Conservation (phyloP, 2,113 vertebrate genomes). For the Tricholaema leucomelas region DNA sequence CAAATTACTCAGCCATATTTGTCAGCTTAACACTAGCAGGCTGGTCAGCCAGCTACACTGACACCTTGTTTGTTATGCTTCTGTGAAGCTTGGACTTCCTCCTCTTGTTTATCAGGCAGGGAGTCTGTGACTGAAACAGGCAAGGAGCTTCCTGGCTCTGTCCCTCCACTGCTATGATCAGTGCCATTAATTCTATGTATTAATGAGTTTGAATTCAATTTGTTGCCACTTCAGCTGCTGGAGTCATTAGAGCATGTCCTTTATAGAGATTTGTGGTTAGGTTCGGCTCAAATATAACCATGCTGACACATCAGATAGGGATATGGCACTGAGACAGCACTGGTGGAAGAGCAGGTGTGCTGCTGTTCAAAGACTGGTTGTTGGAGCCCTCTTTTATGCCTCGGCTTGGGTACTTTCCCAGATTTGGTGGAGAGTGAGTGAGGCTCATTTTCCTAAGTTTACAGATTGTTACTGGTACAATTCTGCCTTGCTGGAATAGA, state of each 20-base stretch:
- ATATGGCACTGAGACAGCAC: not conserved
- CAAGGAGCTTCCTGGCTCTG: not conserved
- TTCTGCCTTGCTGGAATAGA: not conserved
- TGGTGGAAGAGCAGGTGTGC: not conserved
- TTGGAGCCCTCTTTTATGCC: not conserved
- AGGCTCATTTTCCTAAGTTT: not conserved
- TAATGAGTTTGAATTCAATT: not conserved
- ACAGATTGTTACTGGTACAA: not conserved
- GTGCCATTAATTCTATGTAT: not conserved
- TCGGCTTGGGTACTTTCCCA: not conserved
- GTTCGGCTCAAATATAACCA: not conserved
- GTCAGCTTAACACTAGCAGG: conserved; percentile 79
- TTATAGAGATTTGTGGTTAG: not conserved
- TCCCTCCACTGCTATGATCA: not conserved
- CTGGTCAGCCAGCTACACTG: conserved; percentile 29
- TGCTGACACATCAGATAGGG: not conserved
- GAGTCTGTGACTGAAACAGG: not conserved
- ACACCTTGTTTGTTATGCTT: conserved; percentile 23
- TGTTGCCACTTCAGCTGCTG: not conserved
- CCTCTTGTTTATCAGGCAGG: not conserved
- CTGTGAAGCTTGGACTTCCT: not conserved
- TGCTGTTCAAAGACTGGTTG: not conserved
- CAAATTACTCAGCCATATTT: conserved; percentile 82
- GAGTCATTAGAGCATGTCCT: not conserved
- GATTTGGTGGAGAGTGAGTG: not conserved